Percentiles rank a stretch among this genome's conserved stretches.
phyloP scores from a whole-genome alignment of 2,888 invertebrate species.

The Osmoderma eremita region DNA sequence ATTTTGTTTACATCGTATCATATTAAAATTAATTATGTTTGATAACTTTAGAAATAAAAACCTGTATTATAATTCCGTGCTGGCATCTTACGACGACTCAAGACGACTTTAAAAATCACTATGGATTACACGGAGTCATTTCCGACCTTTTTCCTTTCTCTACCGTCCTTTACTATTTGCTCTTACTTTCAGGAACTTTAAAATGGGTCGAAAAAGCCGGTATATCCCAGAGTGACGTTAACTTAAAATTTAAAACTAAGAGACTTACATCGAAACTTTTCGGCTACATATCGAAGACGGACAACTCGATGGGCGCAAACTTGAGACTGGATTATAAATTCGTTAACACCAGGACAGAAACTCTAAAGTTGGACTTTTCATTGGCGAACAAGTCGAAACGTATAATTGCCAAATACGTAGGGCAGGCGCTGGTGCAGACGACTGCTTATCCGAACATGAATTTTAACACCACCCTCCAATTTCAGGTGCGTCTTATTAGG shows the following conservation, averaged over 20 bases:
- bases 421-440: slow-evolving; percentile 75
- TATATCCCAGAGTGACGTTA: slow-evolving; percentile 80
- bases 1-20: too few species aligned
- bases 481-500: slow-evolving; percentile 67
- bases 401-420: slow-evolving; percentile 66
- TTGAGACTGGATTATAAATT: slow-evolving; percentile 76
- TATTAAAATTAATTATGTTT: too few species aligned
- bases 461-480: slow-evolving; percentile 72
- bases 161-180: slow-evolving; percentile 1
- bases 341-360: slow-evolving; percentile 68
- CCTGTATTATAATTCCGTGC: too few species aligned
- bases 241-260: slow-evolving; percentile 81
- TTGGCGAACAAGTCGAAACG: slow-evolving; percentile 51
- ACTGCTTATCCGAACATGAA: slow-evolving; percentile 81
- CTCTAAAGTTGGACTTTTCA: slow-evolving; percentile 65
- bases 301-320: slow-evolving; percentile 66
- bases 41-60: too few species aligned
- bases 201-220: slow-evolving; percentile 73
- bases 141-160: too few species aligned
- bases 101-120: too few species aligned
- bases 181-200: slow-evolving; percentile 66
- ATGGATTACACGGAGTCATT: too few species aligned
- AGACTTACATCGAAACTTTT: slow-evolving; percentile 76
- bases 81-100: too few species aligned
- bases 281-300: slow-evolving; percentile 71